Evolutionary conservation across 2,888 invertebrate genomes (phyloP), one percentile per base, ranked within the genome.

Genomic region (Epistrophe grossulariae): DNA sequence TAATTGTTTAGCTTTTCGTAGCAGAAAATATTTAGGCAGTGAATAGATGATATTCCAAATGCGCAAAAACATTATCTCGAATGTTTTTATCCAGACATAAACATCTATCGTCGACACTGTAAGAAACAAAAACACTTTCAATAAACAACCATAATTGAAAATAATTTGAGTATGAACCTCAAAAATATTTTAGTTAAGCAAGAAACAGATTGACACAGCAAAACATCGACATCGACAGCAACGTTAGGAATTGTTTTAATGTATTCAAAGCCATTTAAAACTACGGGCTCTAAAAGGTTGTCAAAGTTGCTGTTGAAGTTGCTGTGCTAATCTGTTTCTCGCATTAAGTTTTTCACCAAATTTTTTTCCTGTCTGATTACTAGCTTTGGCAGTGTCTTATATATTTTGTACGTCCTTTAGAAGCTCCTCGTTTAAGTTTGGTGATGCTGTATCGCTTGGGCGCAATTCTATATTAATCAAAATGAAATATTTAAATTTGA

Each of bases 61-160:
- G 94, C 80, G 94, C 94, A 89, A 93, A 94, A 1, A 94, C 93
- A 90, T 93, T 93, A 73, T 93, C 92, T 19, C 94, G 92, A 2
- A 93, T 93, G 48, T 93, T 92, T 88, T 93, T 94, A n/a, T 94
- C 94, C 55, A 94, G 91, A 88, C 93, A 93, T 60, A 93, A 92
- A 85, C 94, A 92, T 40, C 93, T 92, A 72, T 93, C 93, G 88
- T 94, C 94, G 87, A 94, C 92, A 89, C 94, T 94, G 85, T 68
- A 91, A 90, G 62, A 57, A 24, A 24, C 11, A 50, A 50, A 35
- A 19, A 28, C 5, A 66, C 11, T 50, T 31, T 66, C 8, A 70
- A 17, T 57, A 19, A 43, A 40, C 38, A 57, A 7, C 31, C 5
- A 13, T 19, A 17, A 43, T 55, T 13, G 7, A 9, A 62, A 28